Percentiles rank a stretch among this genome's conserved stretches.
Evolutionary conservation across 2,888 invertebrate genomes (phyloP).

Genomic region (Gryllus longicercus): DNA sequence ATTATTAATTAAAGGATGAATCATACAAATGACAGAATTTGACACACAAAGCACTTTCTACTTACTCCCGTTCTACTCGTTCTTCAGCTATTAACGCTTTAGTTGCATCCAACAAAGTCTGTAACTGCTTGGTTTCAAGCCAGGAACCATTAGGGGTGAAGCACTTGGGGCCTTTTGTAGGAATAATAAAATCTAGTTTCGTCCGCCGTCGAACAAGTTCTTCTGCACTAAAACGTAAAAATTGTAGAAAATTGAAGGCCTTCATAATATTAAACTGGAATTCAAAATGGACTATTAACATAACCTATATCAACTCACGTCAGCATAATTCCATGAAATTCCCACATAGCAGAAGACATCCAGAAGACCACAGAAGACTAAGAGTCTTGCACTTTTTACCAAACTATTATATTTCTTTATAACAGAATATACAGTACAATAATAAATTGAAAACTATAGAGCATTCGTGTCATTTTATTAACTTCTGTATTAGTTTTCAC

Average conservation of each 20-base stretch:
- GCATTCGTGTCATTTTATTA: too few relatives aligned
- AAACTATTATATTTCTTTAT: too few relatives aligned
- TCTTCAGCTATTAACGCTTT: slow-evolving; percentile 55
- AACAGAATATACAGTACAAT: too few relatives aligned
- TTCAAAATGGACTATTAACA: neutral
- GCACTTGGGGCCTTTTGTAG: slow-evolving; percentile 55
- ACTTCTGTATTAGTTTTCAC: too few relatives aligned
- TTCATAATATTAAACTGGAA: too few relatives aligned
- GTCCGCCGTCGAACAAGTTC: slow-evolving; percentile 23
- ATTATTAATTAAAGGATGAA: neutral
- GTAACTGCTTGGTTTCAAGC: slow-evolving; percentile 59
- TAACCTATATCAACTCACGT: neutral
- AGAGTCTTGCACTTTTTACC: neutral
- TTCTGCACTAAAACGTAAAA: slow-evolving; percentile 18
- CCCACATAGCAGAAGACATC: neutral
- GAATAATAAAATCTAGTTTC: slow-evolving; percentile 44
- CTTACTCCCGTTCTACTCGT: slow-evolving; percentile 57
- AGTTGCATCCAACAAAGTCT: slow-evolving; percentile 54
- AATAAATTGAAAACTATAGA: too few relatives aligned
- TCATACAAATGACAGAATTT: neutral
- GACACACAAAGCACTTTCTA: neutral
- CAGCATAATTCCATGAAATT: neutral
- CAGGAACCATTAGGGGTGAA: slow-evolving; percentile 55
- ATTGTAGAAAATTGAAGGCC: too few relatives aligned
- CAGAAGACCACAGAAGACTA: neutral